Evolutionary conservation across 1,140 invertebrate species (phyloP).

Genomic region (Ectropis grisescens): DNA sequence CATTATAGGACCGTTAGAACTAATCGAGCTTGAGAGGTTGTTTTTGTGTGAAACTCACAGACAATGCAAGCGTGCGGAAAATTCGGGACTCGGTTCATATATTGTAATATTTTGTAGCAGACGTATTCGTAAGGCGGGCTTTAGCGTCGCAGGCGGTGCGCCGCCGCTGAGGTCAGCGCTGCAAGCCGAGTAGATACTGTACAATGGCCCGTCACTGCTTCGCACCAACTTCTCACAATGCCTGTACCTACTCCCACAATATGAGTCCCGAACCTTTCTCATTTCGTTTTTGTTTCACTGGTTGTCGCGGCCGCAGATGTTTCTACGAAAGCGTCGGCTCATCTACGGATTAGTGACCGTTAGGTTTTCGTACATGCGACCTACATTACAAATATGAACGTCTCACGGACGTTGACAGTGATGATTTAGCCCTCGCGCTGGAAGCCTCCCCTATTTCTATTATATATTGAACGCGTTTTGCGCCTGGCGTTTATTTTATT

Average conservation of each 20-base stretch:
- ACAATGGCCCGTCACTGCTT: slow-evolving; percentile 23
- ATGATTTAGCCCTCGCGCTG: too few relatives aligned
- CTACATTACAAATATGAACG: slow-evolving; percentile 27
- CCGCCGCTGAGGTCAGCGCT: too few relatives aligned
- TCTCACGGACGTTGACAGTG: slow-evolving; percentile 14
- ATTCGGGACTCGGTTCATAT: too few relatives aligned
- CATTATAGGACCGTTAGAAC: too few relatives aligned
- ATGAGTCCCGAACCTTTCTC: slow-evolving; percentile 46
- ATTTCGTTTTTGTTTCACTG: slow-evolving; percentile 57
- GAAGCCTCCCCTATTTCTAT: too few relatives aligned
- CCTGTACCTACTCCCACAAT: slow-evolving; percentile 23
- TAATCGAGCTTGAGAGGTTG: too few relatives aligned
- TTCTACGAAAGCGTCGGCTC: slow-evolving; percentile 37
- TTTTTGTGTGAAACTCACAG: too few relatives aligned
- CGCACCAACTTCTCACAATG: slow-evolving; percentile 49
- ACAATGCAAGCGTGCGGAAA: too few relatives aligned
- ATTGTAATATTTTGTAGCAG: too few relatives aligned
- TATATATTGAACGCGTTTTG: too few relatives aligned
- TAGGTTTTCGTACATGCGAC: slow-evolving; percentile 44
- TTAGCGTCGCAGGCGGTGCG: too few relatives aligned
- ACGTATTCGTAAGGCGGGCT: not conserved
- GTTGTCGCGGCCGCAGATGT: slow-evolving; percentile 47
- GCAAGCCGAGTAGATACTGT: slow-evolving; percentile 3
- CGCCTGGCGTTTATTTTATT: too few relatives aligned
- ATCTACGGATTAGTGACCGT: slow-evolving; percentile 53